Evolutionary conservation across 2,888 invertebrate genomes (phyloP).

Genomic region (Caenorhabditis sp.): DNA sequence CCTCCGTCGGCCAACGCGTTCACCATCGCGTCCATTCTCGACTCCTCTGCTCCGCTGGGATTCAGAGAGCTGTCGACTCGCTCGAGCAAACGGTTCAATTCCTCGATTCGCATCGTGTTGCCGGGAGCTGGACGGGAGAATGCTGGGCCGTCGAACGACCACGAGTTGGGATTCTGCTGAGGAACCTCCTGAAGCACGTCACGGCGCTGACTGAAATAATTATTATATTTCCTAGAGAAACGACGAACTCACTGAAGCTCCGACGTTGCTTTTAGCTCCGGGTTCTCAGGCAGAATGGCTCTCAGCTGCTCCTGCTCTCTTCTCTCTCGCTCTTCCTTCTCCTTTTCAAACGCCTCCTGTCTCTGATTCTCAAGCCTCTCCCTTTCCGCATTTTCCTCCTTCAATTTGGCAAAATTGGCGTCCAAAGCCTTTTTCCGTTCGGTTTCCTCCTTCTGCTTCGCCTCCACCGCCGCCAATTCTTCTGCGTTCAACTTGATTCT

Average conservation of each 20-base stretch:
- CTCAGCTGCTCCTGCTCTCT: conserved; percentile 43
- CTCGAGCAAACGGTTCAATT: conserved; percentile 58
- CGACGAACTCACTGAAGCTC: conserved; percentile 31
- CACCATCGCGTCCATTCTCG: conserved; percentile 48
- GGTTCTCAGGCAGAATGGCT: conserved; percentile 11
- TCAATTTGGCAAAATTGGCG: conserved; percentile 48
- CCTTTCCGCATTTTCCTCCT: conserved; percentile 63
- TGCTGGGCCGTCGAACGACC: conserved; percentile 57
- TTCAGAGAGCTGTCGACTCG: conserved; percentile 37
- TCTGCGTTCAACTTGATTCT: conserved; percentile 47
- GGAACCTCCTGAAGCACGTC: conserved; percentile 51
- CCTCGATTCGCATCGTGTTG: conserved; percentile 39
- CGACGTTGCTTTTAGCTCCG: conserved; percentile 19
- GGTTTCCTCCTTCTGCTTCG: conserved; percentile 37
- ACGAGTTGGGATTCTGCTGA: conserved; percentile 24
- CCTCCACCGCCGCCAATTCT: conserved; percentile 53
- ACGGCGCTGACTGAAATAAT: conserved; percentile 14
- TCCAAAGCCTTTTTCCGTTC: conserved; percentile 38
- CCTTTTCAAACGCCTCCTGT: conserved; percentile 52
- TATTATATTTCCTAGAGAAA: too few relatives aligned
- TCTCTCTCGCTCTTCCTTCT: conserved; percentile 27
- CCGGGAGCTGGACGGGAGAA: conserved; percentile 39
- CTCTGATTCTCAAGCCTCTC: conserved; percentile 53
- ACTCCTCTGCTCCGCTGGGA: neutral
- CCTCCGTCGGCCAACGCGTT: conserved; percentile 52